Conservation (phyloP, 2,113 vertebrate species). For the Cinclus mexicanus region DNA sequence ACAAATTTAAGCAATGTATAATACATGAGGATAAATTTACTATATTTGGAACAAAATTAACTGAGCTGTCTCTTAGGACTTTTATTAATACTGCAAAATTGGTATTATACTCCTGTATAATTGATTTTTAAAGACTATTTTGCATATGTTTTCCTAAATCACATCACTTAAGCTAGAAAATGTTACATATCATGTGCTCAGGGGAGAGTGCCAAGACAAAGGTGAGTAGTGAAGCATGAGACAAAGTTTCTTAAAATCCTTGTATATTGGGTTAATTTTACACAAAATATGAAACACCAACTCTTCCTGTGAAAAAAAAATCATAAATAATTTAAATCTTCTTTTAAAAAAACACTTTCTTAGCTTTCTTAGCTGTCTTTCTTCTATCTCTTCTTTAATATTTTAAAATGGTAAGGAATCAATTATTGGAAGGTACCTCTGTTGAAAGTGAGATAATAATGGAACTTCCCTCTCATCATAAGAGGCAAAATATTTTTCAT, state of each 20-base stretch:
- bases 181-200: neutral
- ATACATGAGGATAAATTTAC: constrained; percentile 74
- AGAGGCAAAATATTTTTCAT: neutral
- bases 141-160: constrained; percentile 64
- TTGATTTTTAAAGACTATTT: constrained; percentile 71
- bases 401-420: neutral
- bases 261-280: neutral
- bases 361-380: neutral
- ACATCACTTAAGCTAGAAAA: constrained; percentile 43
- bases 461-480: neutral
- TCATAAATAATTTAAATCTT: neutral
- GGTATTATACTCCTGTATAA: constrained; percentile 71
- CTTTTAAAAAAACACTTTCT: neutral
- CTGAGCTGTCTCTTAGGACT: constrained; percentile 64
- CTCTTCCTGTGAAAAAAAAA: neutral
- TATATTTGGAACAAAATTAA: constrained; percentile 78
- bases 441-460: neutral
- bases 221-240: neutral
- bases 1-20: constrained; percentile 77
- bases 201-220: neutral
- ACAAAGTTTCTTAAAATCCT: neutral
- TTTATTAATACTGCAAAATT: constrained; percentile 76
- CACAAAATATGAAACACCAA: neutral
- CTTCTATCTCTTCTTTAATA: neutral
- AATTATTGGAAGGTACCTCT: neutral